phyloP scores from a whole-genome alignment of 1,140 invertebrate genomes.

The Hestina assimilis region DNA sequence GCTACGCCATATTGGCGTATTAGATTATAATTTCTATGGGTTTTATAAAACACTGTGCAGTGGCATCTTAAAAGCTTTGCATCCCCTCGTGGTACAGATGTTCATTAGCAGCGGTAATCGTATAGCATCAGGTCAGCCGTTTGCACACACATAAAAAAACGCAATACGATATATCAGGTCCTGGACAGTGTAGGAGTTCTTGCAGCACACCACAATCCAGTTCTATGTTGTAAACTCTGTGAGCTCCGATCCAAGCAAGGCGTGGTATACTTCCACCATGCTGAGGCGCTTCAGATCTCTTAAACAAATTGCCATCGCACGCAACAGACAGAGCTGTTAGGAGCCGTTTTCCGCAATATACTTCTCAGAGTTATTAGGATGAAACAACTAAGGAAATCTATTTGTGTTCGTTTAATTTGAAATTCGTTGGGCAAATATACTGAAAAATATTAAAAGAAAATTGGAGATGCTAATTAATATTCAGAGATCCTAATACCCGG shows the following conservation, averaged over 20 bases:
- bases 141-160: no score
- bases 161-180: conserved; percentile 27
- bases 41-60: no score
- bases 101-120: no score
- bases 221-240: conserved; percentile 1
- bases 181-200: conserved; percentile 28
- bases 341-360: conserved; percentile 31
- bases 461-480: no score
- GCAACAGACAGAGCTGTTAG: conserved; percentile 16
- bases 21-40: no score
- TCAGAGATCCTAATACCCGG: no score
- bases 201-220: conserved; percentile 30
- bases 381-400: conserved; percentile 11
- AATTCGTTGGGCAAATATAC: background rate
- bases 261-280: background rate
- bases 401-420: conserved; percentile 8
- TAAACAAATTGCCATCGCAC: conserved; percentile 23
- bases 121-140: no score
- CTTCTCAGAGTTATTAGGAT: conserved; percentile 10
- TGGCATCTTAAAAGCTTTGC: no score
- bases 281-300: conserved; percentile 12
- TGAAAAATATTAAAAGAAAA: background rate
- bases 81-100: no score
- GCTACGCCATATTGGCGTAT: no score
- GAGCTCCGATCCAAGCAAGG: conserved; percentile 22